phyloP scores from a whole-genome alignment of 2,113 vertebrate genomes.

The Silurus glanis region DNA sequence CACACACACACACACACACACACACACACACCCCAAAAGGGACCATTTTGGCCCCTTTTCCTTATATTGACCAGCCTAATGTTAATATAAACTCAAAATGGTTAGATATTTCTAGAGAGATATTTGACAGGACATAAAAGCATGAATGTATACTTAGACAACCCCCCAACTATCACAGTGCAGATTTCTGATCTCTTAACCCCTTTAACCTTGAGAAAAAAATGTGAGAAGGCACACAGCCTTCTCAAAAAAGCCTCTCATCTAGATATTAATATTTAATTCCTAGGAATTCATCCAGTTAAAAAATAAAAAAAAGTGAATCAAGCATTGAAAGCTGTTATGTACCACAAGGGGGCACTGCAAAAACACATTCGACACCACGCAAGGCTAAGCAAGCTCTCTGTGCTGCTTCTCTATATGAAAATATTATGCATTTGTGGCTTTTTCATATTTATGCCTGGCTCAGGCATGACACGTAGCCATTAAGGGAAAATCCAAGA shows the following conservation, averaged over 20 bases:
- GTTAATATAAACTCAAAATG: neutral
- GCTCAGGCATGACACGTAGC: neutral
- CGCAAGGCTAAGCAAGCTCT: neutral
- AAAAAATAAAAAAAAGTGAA: no score
- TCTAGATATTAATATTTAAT: neutral
- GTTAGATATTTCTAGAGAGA: neutral
- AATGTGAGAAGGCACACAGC: neutral
- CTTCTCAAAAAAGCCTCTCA: neutral
- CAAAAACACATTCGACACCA: constrained; percentile 27
- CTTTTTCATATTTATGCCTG: constrained; percentile 27
- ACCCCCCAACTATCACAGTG: neutral
- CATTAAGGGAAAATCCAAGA: constrained; percentile 12
- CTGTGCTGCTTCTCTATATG: neutral
- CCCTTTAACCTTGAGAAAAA: neutral
- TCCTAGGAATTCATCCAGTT: neutral
- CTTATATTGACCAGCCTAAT: neutral
- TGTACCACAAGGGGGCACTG: constrained; percentile 46
- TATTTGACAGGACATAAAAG: no score
- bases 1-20: neutral
- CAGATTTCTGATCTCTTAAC: neutral
- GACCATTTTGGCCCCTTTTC: neutral
- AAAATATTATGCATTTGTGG: constrained; percentile 14
- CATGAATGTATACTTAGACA: no score
- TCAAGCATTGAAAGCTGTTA: neutral
- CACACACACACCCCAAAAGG: neutral